phyloP scores from a whole-genome alignment of 2,113 vertebrate genomes.

The Delphinapterus leucas region DNA sequence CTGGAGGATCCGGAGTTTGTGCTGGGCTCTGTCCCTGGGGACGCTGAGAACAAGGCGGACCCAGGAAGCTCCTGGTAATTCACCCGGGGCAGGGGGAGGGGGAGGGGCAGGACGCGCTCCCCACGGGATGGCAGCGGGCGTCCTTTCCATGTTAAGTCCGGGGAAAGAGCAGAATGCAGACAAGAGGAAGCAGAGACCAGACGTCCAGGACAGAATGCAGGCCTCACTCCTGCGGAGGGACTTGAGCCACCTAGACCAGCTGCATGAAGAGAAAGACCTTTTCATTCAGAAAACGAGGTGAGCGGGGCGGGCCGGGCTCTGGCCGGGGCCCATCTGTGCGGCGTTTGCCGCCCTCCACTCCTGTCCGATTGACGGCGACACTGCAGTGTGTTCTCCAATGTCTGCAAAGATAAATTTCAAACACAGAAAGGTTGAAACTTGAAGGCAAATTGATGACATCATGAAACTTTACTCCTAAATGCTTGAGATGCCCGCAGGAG shows the following conservation, averaged over 20 bases:
- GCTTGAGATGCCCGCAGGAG: not conserved
- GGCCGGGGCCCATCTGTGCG: no score
- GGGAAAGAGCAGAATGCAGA: not conserved
- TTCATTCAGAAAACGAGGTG: slow-evolving; percentile 84
- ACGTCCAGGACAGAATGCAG: slow-evolving; percentile 65
- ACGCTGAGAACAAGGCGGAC: rapidly evolving
- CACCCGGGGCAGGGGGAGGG: rapidly evolving
- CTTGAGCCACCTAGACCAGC: slow-evolving; percentile 79
- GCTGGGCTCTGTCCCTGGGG: not conserved
- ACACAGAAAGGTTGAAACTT: no score
- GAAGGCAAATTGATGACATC: not conserved
- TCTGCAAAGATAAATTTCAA: not conserved
- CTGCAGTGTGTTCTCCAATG: rapidly evolving
- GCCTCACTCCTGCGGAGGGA: slow-evolving; percentile 78
- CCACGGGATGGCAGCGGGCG: not conserved
- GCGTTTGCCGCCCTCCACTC: not conserved
- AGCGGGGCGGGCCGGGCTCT: not conserved
- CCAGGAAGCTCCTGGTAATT: not conserved
- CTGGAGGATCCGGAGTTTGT: not conserved
- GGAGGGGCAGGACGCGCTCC: not conserved
- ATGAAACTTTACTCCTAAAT: not conserved
- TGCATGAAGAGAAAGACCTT: slow-evolving; percentile 81
- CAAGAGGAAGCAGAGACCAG: not conserved
- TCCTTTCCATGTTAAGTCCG: slow-evolving; percentile 48
- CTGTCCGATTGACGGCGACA: rapidly evolving